Evolutionary conservation across 2,888 invertebrate species (phyloP).

Genomic region (Laspeyria flexula): DNA sequence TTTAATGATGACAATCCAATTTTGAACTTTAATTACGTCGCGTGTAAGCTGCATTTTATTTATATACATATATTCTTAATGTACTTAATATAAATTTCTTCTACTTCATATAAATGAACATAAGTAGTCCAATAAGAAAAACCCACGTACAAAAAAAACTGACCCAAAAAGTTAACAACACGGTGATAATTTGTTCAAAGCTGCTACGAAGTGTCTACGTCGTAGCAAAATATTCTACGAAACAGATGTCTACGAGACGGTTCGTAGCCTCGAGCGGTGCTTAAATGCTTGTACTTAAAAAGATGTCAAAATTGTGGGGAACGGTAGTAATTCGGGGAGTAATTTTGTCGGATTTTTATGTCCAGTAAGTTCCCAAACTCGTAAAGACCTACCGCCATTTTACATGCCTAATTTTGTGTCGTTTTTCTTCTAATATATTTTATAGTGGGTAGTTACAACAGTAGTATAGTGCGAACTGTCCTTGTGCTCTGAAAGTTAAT

Average conservation of each 20-base stretch:
- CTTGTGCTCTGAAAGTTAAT: constrained; percentile 17
- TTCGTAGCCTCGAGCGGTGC: constrained; percentile 34
- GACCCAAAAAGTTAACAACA: constrained; percentile 29
- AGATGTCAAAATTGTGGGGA: constrained; percentile 38
- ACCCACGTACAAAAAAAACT: constrained; percentile 14
- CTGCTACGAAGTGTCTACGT: constrained; percentile 27
- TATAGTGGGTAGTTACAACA: constrained; percentile 36
- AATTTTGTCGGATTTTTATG: constrained; percentile 38
- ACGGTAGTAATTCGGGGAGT: constrained; percentile 38
- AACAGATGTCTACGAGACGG: constrained; percentile 36
- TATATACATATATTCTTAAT: too few relatives aligned
- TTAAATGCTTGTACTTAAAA: constrained; percentile 39
- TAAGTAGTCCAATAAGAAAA: constrained; percentile 18
- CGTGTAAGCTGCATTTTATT: too few relatives aligned
- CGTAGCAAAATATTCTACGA: constrained; percentile 28
- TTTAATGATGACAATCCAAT: too few relatives aligned
- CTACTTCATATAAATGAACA: neutral
- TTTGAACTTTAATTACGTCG: too few relatives aligned
- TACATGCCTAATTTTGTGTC: constrained; percentile 36
- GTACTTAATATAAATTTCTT: neutral
- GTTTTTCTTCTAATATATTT: constrained; percentile 37
- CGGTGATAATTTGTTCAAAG: constrained; percentile 31
- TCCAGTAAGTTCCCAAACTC: constrained; percentile 24
- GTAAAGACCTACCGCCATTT: constrained; percentile 25
- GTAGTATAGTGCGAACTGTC: constrained; percentile 25